These are phyloP conservation scores for Carterocephalus palaemon DNA, from an alignment of 2,888 invertebrate species.

Conservation along the genomic window DNA sequence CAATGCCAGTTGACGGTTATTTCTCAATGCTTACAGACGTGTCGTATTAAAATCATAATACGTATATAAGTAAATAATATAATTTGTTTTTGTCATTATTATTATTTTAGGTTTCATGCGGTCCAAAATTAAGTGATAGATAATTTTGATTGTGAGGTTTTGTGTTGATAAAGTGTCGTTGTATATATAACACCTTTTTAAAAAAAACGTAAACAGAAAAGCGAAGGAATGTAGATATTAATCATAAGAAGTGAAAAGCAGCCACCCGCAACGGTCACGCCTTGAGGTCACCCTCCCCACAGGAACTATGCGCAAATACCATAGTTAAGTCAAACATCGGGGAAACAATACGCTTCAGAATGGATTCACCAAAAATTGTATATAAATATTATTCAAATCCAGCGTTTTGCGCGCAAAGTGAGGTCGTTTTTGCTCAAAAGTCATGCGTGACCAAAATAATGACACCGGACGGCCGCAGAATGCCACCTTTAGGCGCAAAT, in stretches of 20 bases:
- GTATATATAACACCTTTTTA: not conserved
- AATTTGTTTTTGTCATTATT: not conserved
- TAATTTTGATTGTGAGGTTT: not conserved
- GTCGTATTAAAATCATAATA: no score
- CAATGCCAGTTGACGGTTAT: slow-evolving; percentile 60
- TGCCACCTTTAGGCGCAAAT: slow-evolving; percentile 68
- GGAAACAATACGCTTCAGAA: slow-evolving; percentile 54
- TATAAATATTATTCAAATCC: slow-evolving; percentile 87
- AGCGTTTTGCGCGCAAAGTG: slow-evolving; percentile 88
- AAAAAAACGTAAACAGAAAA: not conserved
- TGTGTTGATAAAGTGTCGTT: not conserved
- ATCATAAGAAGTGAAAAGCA: slow-evolving; percentile 24
- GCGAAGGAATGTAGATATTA: slow-evolving; percentile 19
- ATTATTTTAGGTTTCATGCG: not conserved
- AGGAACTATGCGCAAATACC: slow-evolving; percentile 42
- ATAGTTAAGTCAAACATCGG: slow-evolving; percentile 30
- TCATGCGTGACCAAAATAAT: slow-evolving; percentile 55
- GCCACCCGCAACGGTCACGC: slow-evolving; percentile 47
- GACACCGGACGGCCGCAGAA: slow-evolving; percentile 53
- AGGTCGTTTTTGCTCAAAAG: slow-evolving; percentile 74
- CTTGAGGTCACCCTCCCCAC: slow-evolving; percentile 45
- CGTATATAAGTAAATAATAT: no score
- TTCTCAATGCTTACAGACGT: slow-evolving; percentile 47
- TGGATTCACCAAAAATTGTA: slow-evolving; percentile 75
- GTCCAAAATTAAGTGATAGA: not conserved